These are phyloP conservation scores for Danio jaintianensis DNA, from an alignment of 2,797 vertebrate species.

Conservation along the genomic window DNA sequence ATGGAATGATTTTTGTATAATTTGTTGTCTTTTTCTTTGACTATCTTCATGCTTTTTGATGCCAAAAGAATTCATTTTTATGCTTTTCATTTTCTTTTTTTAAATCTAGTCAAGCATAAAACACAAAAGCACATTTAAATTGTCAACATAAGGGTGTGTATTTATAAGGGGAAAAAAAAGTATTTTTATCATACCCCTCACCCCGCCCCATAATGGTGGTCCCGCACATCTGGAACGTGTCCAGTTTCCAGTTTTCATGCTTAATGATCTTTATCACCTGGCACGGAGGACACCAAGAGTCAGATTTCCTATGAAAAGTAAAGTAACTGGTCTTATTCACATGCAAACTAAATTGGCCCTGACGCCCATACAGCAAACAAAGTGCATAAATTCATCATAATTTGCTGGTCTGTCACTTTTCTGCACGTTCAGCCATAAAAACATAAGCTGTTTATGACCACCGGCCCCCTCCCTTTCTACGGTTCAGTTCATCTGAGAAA, in stretches of 20 bases:
- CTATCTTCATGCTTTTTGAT: constrained; percentile 27
- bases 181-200: constrained; percentile 24
- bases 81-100: constrained; percentile 23
- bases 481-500: constrained; percentile 49
- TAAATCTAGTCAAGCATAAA: constrained; percentile 28
- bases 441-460: constrained; percentile 55
- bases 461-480: constrained; percentile 50
- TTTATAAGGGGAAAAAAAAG: neutral
- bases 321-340: constrained; percentile 30
- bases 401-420: constrained; percentile 37
- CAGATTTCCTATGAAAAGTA: constrained; percentile 17
- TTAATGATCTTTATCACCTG: constrained; percentile 35
- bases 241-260: constrained; percentile 27
- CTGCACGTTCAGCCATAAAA: constrained; percentile 17
- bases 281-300: constrained; percentile 6
- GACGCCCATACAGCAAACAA: constrained; percentile 17
- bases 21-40: neutral
- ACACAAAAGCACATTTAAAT: constrained; percentile 24
- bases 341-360: constrained; percentile 27
- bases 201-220: constrained; percentile 17
- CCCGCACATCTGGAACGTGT: constrained; percentile 40
- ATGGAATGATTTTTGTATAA: constrained; percentile 9
- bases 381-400: constrained; percentile 41
- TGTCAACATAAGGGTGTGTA: neutral
- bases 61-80: constrained; percentile 39